These are phyloP conservation scores for Phasianus colchicus DNA, from an alignment of 2,113 vertebrate genomes.

Conservation along the genomic window DNA sequence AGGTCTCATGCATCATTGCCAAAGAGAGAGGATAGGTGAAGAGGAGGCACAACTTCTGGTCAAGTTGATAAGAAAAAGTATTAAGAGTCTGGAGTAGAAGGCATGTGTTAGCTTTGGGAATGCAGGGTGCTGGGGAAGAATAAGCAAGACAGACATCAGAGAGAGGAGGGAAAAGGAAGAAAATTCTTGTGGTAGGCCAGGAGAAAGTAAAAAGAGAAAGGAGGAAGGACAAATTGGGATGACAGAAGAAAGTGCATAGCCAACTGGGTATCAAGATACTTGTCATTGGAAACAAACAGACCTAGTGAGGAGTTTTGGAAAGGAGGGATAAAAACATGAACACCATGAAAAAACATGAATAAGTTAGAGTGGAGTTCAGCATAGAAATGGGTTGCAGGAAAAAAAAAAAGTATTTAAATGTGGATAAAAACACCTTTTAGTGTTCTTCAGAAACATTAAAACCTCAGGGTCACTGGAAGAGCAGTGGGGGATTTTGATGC, in stretches of 20 bases:
- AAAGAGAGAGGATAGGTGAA: background rate
- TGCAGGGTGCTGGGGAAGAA: background rate
- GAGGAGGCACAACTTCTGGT: background rate
- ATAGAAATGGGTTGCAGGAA: background rate
- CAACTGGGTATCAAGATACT: background rate
- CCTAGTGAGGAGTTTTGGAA: background rate
- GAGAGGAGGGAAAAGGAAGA: background rate
- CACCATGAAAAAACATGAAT: background rate
- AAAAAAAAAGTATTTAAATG: background rate
- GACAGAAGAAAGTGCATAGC: background rate
- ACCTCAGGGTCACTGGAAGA: background rate
- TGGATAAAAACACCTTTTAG: background rate
- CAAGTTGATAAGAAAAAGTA: background rate
- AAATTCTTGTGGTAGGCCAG: background rate
- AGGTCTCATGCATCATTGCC: background rate
- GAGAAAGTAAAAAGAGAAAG: no score
- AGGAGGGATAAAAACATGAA: background rate
- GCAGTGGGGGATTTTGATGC: background rate
- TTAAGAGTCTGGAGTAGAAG: background rate
- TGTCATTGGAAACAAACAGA: background rate
- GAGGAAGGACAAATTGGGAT: background rate
- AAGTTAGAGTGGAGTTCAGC: background rate
- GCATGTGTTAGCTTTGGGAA: background rate
- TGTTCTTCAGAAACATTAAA: background rate
- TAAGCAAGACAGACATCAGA: background rate